Conservation (phyloP, 92 coral and sea anemone species). For the Umimayanthus chanpuru region DNA sequence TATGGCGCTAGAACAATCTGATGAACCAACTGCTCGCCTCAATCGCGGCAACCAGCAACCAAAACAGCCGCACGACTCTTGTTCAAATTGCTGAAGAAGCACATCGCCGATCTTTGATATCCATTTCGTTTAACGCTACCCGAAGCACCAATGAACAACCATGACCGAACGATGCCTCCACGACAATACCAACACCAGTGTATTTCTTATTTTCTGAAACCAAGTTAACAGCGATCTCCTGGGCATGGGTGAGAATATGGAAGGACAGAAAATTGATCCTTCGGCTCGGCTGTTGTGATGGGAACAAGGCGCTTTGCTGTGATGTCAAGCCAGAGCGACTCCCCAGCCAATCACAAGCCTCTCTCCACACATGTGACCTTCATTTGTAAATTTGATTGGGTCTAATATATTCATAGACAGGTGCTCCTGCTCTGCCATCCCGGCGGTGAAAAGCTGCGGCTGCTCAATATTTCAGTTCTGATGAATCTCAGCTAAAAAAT, state of each 20-base stretch:
- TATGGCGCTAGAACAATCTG: conserved; percentile 44
- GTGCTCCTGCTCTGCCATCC: conserved; percentile 40
- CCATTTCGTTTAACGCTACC: conserved; percentile 33
- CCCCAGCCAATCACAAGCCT: conserved; percentile 49
- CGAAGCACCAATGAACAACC: conserved; percentile 37
- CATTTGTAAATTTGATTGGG: conserved; percentile 47
- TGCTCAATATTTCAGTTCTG: conserved; percentile 28
- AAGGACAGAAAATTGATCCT: conserved; percentile 45
- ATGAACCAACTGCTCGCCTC: conserved; percentile 28
- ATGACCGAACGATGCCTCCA: conserved; percentile 25
- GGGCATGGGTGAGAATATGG: conserved; percentile 20
- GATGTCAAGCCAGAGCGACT: conserved; percentile 54
- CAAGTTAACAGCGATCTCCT: conserved; percentile 11
- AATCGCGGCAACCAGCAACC: conserved; percentile 40
- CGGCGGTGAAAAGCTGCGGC: conserved; percentile 26
- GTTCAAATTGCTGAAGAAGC: conserved; percentile 22
- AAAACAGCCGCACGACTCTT: conserved; percentile 34
- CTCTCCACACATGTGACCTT: conserved; percentile 25
- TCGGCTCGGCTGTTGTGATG: conserved; percentile 70
- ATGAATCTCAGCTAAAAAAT: conserved; percentile 10
- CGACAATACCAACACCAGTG: conserved; percentile 35
- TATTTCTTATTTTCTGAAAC: conserved; percentile 37
- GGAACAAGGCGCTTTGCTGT: conserved; percentile 67
- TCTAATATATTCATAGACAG: conserved; percentile 47
- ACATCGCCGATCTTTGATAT: conserved; percentile 9